These are phyloP conservation scores for Gymnosoma rotundatum DNA, from an alignment of 2,888 invertebrate genomes.

Conservation along the genomic window DNA sequence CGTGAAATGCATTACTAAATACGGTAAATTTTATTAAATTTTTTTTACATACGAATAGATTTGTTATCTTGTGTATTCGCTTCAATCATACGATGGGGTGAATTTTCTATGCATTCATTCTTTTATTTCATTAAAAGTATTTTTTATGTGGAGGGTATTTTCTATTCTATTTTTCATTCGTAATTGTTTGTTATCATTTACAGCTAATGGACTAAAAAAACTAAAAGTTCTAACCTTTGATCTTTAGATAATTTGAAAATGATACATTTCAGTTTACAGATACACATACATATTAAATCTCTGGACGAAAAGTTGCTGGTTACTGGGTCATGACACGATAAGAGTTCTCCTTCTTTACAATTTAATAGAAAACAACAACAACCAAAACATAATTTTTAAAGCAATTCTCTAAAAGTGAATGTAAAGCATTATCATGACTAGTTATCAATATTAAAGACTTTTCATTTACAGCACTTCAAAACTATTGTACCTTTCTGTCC, in stretches of 20 bases:
- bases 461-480: too few species aligned
- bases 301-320: slow-evolving; percentile 28
- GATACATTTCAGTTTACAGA: slow-evolving; percentile 39
- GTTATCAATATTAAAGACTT: too few species aligned
- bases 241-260: slow-evolving; percentile 54
- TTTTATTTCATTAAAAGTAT: not conserved
- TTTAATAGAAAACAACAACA: not conserved
- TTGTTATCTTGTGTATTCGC: not conserved
- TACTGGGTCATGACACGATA: slow-evolving; percentile 48
- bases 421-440: too few species aligned
- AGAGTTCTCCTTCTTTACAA: not conserved
- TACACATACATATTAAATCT: slow-evolving; percentile 14
- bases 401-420: not conserved
- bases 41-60: not conserved
- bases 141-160: slow-evolving; percentile 35
- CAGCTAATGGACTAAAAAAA: slow-evolving; percentile 53
- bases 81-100: slow-evolving; percentile 18
- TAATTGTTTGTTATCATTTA: slow-evolving; percentile 27
- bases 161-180: slow-evolving; percentile 25
- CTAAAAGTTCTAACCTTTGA: slow-evolving; percentile 55
- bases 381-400: not conserved
- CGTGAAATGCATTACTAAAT: slow-evolving; percentile 58
- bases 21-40: slow-evolving; percentile 18
- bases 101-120: not conserved
- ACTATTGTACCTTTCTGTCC: too few species aligned